Base-by-base conservation (phyloP, 2,797 vertebrate genomes). In the Tenualosa thibaudeaui region DNA sequence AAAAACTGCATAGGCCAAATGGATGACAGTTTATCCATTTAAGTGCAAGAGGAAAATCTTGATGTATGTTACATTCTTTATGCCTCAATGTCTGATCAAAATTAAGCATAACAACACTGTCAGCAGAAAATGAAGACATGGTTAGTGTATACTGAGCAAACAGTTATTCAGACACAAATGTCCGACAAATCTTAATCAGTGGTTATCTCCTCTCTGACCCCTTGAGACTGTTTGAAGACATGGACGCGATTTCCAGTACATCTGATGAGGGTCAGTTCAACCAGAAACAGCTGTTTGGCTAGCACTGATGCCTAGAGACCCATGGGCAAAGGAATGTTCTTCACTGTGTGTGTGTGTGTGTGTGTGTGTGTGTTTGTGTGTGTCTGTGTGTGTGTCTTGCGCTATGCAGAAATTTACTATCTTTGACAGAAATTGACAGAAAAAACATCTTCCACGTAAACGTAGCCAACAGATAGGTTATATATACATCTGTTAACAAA, bases 251-350 rank as follows among this genome's bases (percentile, higher is more conserved):
- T 78, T 93, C 90, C 91, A 89, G 90, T 89, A 90, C 31, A 31
- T 91, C 88, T 31, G n/a, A 60, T 43, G 75, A 6, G 90, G 88
- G 85, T 92, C 91, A 93, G 81, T 90, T 90, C 92, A 89, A 92
- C 89, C 86, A 81, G 15, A 85, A 83, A 37, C 83, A 82, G 49
- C 43, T 19, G 0, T 81, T 87, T 93, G 84, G 82, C 85, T 81
- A 78, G 37, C 50, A 58, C 71, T 46, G 81, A 40, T 83, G 84
- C 86, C 87, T 86, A 68, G 89, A 88, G 84, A 88, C 81, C 53
- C 51, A 82, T 49, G 81, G 86, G 83, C 51, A 53, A 58, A 82
- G 83, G 81, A 89, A 82, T 86, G 50, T 87, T 83, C 60, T 17
- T 78, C 71, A 78, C 17, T 46, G 31, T 75, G 37, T 17, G 12